Evolutionary conservation across 2,888 invertebrate genomes (phyloP), one percentile per base, ranked within the genome.

Genomic region (Tholera decimalis): DNA sequence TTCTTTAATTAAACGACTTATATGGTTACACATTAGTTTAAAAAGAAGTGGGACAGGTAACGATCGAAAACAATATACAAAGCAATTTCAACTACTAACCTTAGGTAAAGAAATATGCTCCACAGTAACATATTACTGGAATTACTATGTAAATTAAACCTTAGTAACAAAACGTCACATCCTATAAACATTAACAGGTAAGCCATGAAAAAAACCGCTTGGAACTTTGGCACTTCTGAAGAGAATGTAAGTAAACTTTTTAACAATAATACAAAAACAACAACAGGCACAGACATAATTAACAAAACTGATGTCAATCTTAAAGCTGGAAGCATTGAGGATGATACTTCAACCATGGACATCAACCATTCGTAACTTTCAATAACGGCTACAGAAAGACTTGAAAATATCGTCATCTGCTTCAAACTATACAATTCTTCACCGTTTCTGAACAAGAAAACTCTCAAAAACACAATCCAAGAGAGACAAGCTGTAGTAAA

Each of bases 391-490:
- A 82, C 28, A 3, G 80, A 74, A 0, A 80, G 3, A 0, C 49
- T 55, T 6, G 63, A 49, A 65, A 82, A 84, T 11, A 65, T 15
- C 1, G 69, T 41, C 9, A 82, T 26, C 4, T 84, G 72, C 44
- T 58, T 77, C 47, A 73, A 63, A 50, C 11, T 74, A 24, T 84
- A 85, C 5, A 83, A 58, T 28, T 73, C 60, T 53, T 77, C 77
- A 3, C 73, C 76, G 41, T 79, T 76, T 39, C 53, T 58, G 4
- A 83, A 81, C 9, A 85, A 24, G 20, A 83, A 83, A 13, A 85
- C 43, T 49, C 75, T 82, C 51, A 85, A 49, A 63, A 82, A 84
- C 20, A 79, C 55, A 7, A 83, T 64, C 74, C 79, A 73, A 8
- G 81, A 57, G 7, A 80, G 35, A 43, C 69, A 70, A 0, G 76